Evolutionary conservation across 2,113 vertebrate species (phyloP), one percentile per base, ranked within the genome.

Genomic region (western clawed frog (Xenopus tropicalis)): DNA sequence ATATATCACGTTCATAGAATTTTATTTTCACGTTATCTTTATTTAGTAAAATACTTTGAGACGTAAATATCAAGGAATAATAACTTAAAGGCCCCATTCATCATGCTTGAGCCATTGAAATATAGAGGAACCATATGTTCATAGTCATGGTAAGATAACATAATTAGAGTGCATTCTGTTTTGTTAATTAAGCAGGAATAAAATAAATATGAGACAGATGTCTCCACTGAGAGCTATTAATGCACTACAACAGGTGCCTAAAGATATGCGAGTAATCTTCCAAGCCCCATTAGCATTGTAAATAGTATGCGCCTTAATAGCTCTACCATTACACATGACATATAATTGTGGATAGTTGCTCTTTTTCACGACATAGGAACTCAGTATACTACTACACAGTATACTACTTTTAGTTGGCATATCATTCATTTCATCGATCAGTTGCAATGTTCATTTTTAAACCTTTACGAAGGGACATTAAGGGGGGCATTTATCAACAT

Each of bases 121-220:
- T 59, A 61, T 29, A 58, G 46, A 59, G 16, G 52, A 44, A 58
- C 63, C 71, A 67, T 74, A 74, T 74, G 71, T 61, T 61, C 63
- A 37, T 51, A 48, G 58, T 66, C 71, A 66, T 61, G 43, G 42
- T 61, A 48, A 48, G 22, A 61, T 61, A 46, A 56, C 43, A 66
- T 57, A 67, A 74, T 74, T 74, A 67, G 42, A 61, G 22, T 24
- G 14, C 23, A 67, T 67, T 74, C 42, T 61, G 72, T 51, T 66
- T 48, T 48, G 37, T 67, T 74, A 74, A 74, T 74, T 74, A 67
- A 61, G 37, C 37, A 67, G 54, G 19, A 61, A 51, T 74, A 67
- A 74, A 74, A 66, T 74, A 66, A 74, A 61, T 23, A 74, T 74
- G 63, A 74, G 42, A 37, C 51, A 59, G 64, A 74, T 64, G 13